Base-by-base conservation (phyloP, 2,113 vertebrate species). In the Turdus rufiventris region DNA sequence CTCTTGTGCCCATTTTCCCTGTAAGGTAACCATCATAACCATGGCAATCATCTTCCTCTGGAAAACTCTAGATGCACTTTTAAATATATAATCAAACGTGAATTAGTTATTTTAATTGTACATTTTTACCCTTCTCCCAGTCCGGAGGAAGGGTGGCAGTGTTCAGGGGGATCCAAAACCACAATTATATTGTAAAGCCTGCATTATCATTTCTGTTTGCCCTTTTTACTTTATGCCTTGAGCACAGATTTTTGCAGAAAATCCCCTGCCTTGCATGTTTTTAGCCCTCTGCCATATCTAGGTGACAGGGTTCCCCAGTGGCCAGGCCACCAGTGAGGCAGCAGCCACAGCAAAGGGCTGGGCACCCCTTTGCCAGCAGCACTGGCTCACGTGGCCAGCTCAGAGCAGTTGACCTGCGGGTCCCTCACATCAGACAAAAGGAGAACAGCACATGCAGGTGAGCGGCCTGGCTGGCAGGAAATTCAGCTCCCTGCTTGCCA, bases 351-450 rank as follows among this genome's bases (percentile, higher is more conserved):
- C 43, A 36, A n/a, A 47, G 21, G 18, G 7, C 61, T 62, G 45
- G 34, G 23, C 31, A 76, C 14, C n/a, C 28, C 21, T 61, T 42
- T 38, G 14, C 31, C 54, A 38, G 58, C 67, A 72, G 36, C 0
- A 0, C 31, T 18, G 74, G 23, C n/a, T 58, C 25, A 19, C 0
- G 0, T 8, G 34, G 34, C n/a, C 42, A 43, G 60, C 43, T 21
- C 0, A 0, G 66, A 63, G 33, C 9, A n/a, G 54, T 7, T 65
- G 48, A 57, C 36, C 57, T 0, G 0, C 0, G 1, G 17, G 26
- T 53, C 26, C 36, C 65, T 38, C 23, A 4, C 20, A 9, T 42
- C 53, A 38, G 34, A 66, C 29, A 45, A 56, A 90, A 92, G 53
- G 45, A 51, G 31, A 51, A 29, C n/a, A 45, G 38, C 38, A 40